These are phyloP conservation scores for Pangasius djambal DNA, from an alignment of 2,797 vertebrate genomes.

Conservation along the genomic window DNA sequence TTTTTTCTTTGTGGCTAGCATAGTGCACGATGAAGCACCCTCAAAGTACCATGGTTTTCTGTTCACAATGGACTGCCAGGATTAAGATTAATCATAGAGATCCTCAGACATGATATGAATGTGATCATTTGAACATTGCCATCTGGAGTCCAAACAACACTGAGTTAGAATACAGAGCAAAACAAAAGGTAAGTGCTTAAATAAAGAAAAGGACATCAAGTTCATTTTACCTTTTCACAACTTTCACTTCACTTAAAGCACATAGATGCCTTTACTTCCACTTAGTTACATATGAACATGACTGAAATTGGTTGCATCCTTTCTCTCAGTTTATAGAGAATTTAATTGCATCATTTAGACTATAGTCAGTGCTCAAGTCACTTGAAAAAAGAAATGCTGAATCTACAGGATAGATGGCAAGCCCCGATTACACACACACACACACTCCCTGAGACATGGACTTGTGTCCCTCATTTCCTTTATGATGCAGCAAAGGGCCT, in stretches of 20 bases:
- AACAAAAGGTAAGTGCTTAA: constrained; percentile 11
- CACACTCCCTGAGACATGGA: constrained; percentile 48
- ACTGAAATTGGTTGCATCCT: not conserved
- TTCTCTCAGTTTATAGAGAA: not conserved
- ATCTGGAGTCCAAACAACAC: not conserved
- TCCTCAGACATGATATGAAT: not conserved
- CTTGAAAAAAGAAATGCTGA: not conserved
- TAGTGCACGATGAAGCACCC: not conserved
- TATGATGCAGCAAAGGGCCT: constrained; percentile 13
- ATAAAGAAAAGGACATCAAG: not conserved
- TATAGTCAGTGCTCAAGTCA: constrained; percentile 19
- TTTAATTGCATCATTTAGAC: constrained; percentile 28
- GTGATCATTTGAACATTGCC: not conserved
- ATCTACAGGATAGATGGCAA: constrained; percentile 13
- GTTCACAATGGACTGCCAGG: not conserved
- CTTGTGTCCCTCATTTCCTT: constrained; percentile 19
- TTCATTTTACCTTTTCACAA: constrained; percentile 1
- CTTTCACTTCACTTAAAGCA: not conserved
- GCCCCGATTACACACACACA: constrained; percentile 18
- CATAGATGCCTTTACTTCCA: not conserved
- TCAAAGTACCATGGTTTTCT: not conserved
- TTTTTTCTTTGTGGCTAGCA: not conserved
- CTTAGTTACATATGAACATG: not conserved
- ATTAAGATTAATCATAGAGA: not conserved
- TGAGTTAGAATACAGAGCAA: not conserved